Percentiles rank a stretch among this genome's conserved stretches.
phyloP scores from a whole-genome alignment of 2,888 invertebrate species.

The Chesias legatella region DNA sequence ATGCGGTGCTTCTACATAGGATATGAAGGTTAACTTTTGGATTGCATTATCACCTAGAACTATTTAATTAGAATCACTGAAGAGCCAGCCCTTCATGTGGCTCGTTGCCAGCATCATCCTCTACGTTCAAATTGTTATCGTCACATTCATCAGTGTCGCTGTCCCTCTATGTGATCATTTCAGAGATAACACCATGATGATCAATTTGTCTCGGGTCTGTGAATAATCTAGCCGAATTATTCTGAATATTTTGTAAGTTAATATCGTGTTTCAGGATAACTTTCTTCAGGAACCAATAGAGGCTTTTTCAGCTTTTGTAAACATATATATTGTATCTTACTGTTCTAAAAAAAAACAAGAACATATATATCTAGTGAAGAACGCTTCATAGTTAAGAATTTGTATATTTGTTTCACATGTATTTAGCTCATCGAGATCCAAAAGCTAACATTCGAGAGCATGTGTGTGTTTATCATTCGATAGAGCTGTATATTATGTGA shows the following conservation, averaged over 20 bases:
- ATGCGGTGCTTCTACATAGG: slow-evolving; percentile 22
- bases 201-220: slow-evolving; percentile 17
- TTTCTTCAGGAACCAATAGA: neutral
- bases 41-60: slow-evolving; percentile 15
- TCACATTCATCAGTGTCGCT: slow-evolving; percentile 51
- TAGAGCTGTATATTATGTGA: slow-evolving; percentile 41
- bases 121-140: slow-evolving; percentile 31
- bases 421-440: slow-evolving; percentile 35
- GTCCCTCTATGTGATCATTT: slow-evolving; percentile 27
- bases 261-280: too few species aligned
- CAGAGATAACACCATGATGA: slow-evolving; percentile 27
- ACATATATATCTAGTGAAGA: too few species aligned
- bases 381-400: too few species aligned
- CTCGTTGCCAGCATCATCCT: slow-evolving; percentile 36
- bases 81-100: slow-evolving; percentile 31
- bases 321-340: too few species aligned
- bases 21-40: slow-evolving; percentile 26
- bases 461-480: slow-evolving; percentile 37
- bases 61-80: slow-evolving; percentile 11
- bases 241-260: too few species aligned
- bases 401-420: too few species aligned
- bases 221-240: too few species aligned
- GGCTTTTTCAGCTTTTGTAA: slow-evolving; percentile 35
- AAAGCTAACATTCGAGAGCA: slow-evolving; percentile 55
- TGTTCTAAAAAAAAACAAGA: too few species aligned